Evolutionary conservation across 2,888 invertebrate species (phyloP).

Genomic region (Drosophila paranaensis): DNA sequence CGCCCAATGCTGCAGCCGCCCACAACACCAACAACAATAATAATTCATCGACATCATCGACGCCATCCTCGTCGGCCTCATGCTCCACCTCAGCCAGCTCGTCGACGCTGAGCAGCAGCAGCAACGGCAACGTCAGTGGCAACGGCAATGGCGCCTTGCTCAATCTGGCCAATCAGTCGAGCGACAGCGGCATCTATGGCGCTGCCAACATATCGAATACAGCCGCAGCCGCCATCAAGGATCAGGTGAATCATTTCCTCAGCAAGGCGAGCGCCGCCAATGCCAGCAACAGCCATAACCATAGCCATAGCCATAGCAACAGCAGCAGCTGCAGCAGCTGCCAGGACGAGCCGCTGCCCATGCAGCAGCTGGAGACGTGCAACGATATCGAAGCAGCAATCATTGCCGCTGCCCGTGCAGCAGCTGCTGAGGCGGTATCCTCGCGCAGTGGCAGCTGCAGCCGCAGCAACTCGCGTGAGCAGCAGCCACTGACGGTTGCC

Average conservation of each 20-base stretch:
- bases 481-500: constrained; percentile 12
- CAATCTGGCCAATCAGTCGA: constrained; percentile 73
- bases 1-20: constrained; percentile 73
- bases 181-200: constrained; percentile 76
- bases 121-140: constrained; percentile 3
- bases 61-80: constrained; percentile 65
- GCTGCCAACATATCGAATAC: constrained; percentile 48
- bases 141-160: constrained; percentile 15
- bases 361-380: constrained; percentile 82
- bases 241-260: constrained; percentile 60
- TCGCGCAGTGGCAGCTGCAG: constrained; percentile 48
- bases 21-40: constrained; percentile 10
- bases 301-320: constrained; percentile 30
- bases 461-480: constrained; percentile 66
- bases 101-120: constrained; percentile 44
- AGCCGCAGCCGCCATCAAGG: constrained; percentile 38
- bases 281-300: constrained; percentile 45
- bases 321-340: constrained; percentile 43
- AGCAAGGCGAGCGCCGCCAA: constrained; percentile 48
- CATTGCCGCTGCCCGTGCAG: constrained; percentile 82
- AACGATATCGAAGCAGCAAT: constrained; percentile 83
- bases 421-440: constrained; percentile 54
- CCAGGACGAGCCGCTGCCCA: constrained; percentile 53
- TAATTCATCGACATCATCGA: constrained; percentile 66
- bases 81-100: constrained; percentile 50